phyloP scores from a whole-genome alignment of 2,113 vertebrate genomes.

The Scytalopus superciliaris region DNA sequence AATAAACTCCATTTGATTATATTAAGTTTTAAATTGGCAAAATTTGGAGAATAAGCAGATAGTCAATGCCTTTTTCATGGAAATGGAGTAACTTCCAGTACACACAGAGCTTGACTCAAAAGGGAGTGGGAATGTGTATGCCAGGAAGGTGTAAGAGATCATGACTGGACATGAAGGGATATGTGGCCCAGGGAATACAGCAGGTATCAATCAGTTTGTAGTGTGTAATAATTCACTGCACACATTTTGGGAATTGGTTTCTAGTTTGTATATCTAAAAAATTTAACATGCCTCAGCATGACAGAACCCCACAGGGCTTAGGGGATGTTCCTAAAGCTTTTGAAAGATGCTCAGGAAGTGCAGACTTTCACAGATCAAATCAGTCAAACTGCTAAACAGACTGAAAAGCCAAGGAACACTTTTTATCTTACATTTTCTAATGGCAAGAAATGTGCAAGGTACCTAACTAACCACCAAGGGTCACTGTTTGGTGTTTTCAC shows the following conservation, averaged over 20 bases:
- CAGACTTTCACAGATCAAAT: background rate
- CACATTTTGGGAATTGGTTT: background rate
- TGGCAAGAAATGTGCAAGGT: conserved; percentile 27
- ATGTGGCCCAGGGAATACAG: background rate
- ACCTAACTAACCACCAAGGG: conserved; percentile 42
- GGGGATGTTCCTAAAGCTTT: background rate
- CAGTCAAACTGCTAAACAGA: background rate
- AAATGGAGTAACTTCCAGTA: background rate
- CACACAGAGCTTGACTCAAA: background rate
- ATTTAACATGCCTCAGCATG: background rate
- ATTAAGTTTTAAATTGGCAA: background rate
- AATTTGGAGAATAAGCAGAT: background rate
- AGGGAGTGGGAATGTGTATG: background rate
- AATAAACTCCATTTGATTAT: background rate
- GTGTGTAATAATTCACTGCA: background rate
- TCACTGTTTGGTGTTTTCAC: conserved; percentile 45
- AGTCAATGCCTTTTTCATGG: background rate
- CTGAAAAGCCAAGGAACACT: background rate
- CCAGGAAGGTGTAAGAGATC: background rate
- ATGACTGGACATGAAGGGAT: background rate
- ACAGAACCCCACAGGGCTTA: background rate
- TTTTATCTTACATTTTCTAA: background rate
- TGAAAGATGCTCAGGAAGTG: background rate
- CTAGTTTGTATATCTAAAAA: background rate
- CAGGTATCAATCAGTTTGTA: background rate